Evolutionary conservation across 2,888 invertebrate genomes (phyloP).

Genomic region (Aphrophora alni): DNA sequence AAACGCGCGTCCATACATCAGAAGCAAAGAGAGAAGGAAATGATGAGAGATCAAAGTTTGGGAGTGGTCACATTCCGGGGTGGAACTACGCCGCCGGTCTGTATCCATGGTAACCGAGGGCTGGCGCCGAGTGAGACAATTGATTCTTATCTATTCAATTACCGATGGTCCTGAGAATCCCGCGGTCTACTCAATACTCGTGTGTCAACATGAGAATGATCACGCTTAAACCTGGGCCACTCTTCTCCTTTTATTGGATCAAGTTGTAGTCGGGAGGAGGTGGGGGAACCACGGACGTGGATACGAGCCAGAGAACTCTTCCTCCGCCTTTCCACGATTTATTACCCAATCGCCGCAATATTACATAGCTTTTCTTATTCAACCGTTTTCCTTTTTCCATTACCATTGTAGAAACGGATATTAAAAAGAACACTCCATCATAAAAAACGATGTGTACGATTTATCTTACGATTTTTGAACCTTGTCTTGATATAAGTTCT

Average conservation of each 20-base stretch:
- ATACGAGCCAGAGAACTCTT: background rate
- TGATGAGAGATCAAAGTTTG: constrained; percentile 11
- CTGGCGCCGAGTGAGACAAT: constrained; percentile 35
- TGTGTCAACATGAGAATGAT: constrained; percentile 6
- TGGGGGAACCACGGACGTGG: background rate
- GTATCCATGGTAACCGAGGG: background rate
- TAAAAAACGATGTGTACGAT: background rate
- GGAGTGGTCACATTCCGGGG: constrained; percentile 32
- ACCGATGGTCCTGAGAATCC: constrained; percentile 20
- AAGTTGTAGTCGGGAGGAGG: background rate
- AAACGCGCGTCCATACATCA: background rate
- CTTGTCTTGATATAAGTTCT: background rate
- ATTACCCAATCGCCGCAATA: background rate
- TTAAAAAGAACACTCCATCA: constrained; percentile 6
- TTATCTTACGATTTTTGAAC: background rate
- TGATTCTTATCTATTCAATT: constrained; percentile 42
- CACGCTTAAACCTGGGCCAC: constrained; percentile 3
- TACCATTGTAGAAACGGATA: background rate
- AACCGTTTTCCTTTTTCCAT: constrained; percentile 2
- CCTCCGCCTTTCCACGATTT: background rate
- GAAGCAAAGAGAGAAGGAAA: background rate
- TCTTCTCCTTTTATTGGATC: background rate
- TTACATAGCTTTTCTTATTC: constrained; percentile 9
- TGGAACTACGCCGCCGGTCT: constrained; percentile 4
- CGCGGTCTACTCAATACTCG: constrained; percentile 6